Base-by-base conservation (phyloP, 2,113 vertebrate genomes). In the Cyprinodon tularosa region DNA sequence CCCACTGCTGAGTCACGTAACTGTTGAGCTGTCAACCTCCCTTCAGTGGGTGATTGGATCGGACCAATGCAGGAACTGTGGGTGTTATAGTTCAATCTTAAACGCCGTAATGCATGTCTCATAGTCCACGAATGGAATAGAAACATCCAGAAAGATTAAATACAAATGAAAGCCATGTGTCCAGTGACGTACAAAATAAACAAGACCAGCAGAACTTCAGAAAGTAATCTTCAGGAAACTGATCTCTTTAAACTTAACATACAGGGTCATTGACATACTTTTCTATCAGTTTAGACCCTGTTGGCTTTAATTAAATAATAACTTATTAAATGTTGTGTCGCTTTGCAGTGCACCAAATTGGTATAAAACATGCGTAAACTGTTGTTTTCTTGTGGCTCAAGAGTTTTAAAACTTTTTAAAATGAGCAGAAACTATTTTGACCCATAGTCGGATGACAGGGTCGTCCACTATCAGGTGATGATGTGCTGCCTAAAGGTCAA, bases 401-500 rank as follows among this genome's bases (percentile, higher is more conserved):
- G 29, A 29, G 29, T 29, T 29, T 29, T 29, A 29, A 29, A 29
- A 2, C 29, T 29, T 29, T 29, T 15, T 2, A 4, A 53, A 53
- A 53, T 50, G 7, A 57, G 17, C 50, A n/a, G 50, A 57, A n/a
- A n/a, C 50, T 20, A 57, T 15, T n/a, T 57, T n/a, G 50, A 57
- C 50, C 20, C 15, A 4, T 20, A 12, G 14, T 60, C 71, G 29
- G 45, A 29, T 42, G 66, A 62, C 37, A 14, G 20, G 6, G 48
- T 3, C 4, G 36, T 47, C 64, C 3, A 0, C 17, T 69, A 45
- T 83, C 80, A 80, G 81, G n/a, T 3, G 71, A 44, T 64, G 84
- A 79, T 5, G 47, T 61, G 50, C 36, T 12, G 20, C 50, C 62
- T n/a, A 17, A 66, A 70, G 45, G 38, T 66, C 66, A 48, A 47